Evolutionary conservation across 2,888 invertebrate species (phyloP).

Genomic region (Microplitis manilae): DNA sequence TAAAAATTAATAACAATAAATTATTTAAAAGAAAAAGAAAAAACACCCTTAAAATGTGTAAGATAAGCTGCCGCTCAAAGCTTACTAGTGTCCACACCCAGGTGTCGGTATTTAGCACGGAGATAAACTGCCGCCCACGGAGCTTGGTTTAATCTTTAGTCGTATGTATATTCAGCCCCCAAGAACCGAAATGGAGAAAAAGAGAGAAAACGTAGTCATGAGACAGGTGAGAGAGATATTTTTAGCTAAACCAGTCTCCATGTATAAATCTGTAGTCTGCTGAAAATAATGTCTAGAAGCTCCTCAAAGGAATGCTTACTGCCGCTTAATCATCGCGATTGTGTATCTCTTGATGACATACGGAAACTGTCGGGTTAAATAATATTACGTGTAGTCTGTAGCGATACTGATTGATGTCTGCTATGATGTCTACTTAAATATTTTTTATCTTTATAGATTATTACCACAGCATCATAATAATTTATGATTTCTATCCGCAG

Average conservation of each 20-base stretch:
- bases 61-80: slow-evolving; percentile 30
- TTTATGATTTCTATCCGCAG: slow-evolving; percentile 9
- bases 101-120: slow-evolving; percentile 28
- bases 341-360: slow-evolving; percentile 10
- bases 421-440: too few species aligned
- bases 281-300: not conserved
- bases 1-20: too few species aligned
- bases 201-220: not conserved
- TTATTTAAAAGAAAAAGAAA: not conserved
- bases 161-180: too few species aligned
- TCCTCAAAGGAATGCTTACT: not conserved
- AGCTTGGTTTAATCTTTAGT: slow-evolving; percentile 1
- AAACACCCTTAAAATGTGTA: slow-evolving; percentile 31
- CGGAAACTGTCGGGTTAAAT: too few species aligned
- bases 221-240: slow-evolving; percentile 18
- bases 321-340: slow-evolving; percentile 12
- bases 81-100: not conserved
- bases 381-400: too few species aligned
- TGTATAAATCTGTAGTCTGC: not conserved
- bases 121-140: slow-evolving; percentile 23
- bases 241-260: slow-evolving; percentile 14
- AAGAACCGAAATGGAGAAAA: too few species aligned
- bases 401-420: too few species aligned
- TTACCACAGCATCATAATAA: too few species aligned
- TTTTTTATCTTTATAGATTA: too few species aligned